These are phyloP conservation scores for Eulemur rufifrons DNA, from an alignment of 2,113 vertebrate species.

Conservation along the genomic window DNA sequence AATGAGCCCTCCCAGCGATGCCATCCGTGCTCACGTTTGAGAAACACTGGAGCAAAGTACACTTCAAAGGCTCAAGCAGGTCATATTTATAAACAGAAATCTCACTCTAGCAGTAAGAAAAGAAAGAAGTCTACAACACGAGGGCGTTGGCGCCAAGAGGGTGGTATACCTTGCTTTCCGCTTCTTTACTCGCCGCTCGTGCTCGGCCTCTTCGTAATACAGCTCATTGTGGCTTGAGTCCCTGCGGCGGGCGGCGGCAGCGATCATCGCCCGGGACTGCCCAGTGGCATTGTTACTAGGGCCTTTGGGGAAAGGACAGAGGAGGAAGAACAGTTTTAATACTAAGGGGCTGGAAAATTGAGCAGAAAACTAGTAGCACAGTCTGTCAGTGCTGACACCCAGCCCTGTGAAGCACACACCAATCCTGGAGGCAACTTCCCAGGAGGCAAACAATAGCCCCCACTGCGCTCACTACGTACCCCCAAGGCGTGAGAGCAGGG, in stretches of 20 bases:
- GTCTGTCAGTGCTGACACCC: rapidly evolving
- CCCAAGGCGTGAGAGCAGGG: not conserved
- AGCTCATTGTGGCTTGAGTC: constrained; percentile 95
- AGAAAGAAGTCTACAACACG: rapidly evolving
- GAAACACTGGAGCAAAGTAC: not conserved
- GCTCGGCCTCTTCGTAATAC: constrained; percentile 91
- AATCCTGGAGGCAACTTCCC: not conserved
- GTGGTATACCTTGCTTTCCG: constrained; percentile 82
- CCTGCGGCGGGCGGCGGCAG: constrained; percentile 89
- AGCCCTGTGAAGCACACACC: not conserved
- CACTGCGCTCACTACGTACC: rapidly evolving
- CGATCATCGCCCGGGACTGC: constrained; percentile 93
- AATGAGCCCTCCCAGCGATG: not conserved
- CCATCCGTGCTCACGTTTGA: rapidly evolving
- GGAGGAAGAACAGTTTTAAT: not conserved
- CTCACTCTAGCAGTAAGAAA: not conserved
- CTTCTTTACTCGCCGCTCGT: constrained; percentile 84
- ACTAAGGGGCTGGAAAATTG: not conserved
- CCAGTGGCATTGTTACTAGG: constrained; percentile 87
- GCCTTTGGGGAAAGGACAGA: constrained; percentile 69
- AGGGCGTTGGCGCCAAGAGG: rapidly evolving
- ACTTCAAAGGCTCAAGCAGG: not conserved
- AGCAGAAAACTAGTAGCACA: not conserved
- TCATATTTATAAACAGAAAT: not conserved
- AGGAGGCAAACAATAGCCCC: not conserved